phyloP scores from a whole-genome alignment of 2,888 invertebrate species.

The Ectemnius continuus region DNA sequence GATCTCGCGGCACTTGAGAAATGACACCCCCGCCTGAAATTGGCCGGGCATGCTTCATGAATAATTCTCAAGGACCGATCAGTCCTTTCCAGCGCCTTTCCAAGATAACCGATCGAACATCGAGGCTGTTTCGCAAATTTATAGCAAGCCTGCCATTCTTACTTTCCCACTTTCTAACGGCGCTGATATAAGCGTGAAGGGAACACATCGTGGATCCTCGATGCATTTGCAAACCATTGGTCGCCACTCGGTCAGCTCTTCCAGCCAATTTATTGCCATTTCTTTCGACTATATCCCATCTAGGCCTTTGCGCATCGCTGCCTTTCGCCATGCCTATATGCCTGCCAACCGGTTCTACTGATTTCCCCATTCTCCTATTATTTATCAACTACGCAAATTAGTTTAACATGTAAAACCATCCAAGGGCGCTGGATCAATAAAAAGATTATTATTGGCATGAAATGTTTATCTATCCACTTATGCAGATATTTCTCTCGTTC shows the following conservation, averaged over 20 bases:
- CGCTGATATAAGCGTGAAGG: conserved; percentile 39
- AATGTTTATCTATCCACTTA: no score
- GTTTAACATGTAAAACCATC: no score
- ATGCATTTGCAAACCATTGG: conserved; percentile 39
- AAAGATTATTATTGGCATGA: no score
- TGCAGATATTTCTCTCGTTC: no score
- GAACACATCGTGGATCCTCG: conserved; percentile 30
- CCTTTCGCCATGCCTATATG: not conserved
- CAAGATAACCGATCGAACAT: not conserved
- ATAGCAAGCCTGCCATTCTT: conserved; percentile 11
- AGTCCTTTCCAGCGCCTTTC: conserved; percentile 4
- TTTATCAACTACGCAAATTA: no score
- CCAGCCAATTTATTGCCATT: conserved; percentile 19
- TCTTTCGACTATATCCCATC: not conserved
- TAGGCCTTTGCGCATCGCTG: not conserved
- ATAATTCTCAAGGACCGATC: conserved; percentile 29
- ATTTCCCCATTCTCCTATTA: no score
- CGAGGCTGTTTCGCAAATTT: not conserved
- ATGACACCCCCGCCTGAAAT: conserved; percentile 10
- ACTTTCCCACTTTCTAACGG: conserved; percentile 55
- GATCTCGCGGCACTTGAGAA: conserved; percentile 16
- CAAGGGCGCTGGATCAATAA: no score
- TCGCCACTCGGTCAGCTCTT: conserved; percentile 19
- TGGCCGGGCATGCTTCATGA: conserved; percentile 12
- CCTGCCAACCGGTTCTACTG: no score